Evolutionary conservation across 2,888 invertebrate genomes (phyloP), one percentile per base, ranked within the genome.

Genomic region (Zaprionus obscuricornis): DNA sequence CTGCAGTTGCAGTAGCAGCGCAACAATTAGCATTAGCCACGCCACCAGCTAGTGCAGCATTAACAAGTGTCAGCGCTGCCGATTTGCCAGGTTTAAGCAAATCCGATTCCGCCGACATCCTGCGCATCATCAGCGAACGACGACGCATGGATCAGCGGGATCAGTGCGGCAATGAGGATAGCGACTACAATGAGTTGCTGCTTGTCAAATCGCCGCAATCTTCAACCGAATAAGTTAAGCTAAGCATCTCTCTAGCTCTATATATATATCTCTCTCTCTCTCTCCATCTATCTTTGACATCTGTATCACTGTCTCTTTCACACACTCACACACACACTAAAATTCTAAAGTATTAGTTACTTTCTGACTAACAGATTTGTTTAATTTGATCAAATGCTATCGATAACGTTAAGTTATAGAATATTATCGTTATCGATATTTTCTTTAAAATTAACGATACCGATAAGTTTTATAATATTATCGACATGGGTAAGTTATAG

Each of bases 81-180:
- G 7, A 17, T n/a, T 5, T 62, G 31, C 72, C 84, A 37, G 77
- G 74, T 50, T 46, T 88, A 0, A 83, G 75, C 52, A 90, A 90
- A 57, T 90, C 90, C 8, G 90, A 90, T 39, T 88, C 90, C 2
- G 88, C 89, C 8, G 90, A 90, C 78, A 89, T 90, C 11, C 54
- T 90, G 68, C 86, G 90, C 31, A 90, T 90, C 37, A 90, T 90
- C 50, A 90, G 90, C 43, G 90, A 90, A 68, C 87, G 90, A 7
- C 74, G 90, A 8, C 89, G 84, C 51, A 88, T 89, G 75, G 90
- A 90, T 58, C 88, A 90, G 60, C 85, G 85, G 4, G 90, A 90
- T 66, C 88, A 85, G 52, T 78, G 86, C 56, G 89, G 89, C 56
- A 89, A 89, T 66, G 90, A 90, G 75, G 90, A 90, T 71, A 87